Conservation (phyloP, 2,888 invertebrate genomes). For the Pristionchus mayeri region DNA sequence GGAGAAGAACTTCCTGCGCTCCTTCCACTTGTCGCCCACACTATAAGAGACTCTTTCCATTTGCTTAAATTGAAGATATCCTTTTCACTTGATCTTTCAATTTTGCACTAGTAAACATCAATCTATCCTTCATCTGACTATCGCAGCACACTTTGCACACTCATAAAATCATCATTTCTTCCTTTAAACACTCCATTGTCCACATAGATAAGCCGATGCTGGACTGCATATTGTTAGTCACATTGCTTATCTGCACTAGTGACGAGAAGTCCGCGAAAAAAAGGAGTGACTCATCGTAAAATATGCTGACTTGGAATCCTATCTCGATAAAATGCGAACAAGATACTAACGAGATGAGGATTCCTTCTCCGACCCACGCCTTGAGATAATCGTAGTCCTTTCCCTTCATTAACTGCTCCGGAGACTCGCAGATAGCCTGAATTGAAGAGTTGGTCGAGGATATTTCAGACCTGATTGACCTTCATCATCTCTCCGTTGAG, state of each 20-base stretch:
- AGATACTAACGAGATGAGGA: constrained; percentile 77
- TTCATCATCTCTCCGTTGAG: constrained; percentile 33
- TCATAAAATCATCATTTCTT: not conserved
- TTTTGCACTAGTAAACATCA: too few relatives aligned
- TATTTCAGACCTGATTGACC: not conserved
- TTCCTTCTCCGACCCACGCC: constrained; percentile 78
- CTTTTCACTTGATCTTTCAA: too few relatives aligned
- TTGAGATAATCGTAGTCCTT: constrained; percentile 77
- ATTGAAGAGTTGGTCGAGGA: not conserved
- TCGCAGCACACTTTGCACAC: constrained; percentile 15
- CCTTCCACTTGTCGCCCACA: constrained; percentile 37
- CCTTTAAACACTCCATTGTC: too few relatives aligned
- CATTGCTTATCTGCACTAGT: not conserved
- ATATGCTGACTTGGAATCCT: too few relatives aligned
- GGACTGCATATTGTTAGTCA: not conserved
- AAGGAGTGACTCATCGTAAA: too few relatives aligned
- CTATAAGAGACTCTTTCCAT: too few relatives aligned
- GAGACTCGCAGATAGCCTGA: constrained; percentile 67
- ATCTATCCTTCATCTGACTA: too few relatives aligned
- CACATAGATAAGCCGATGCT: not conserved
- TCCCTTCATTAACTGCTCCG: constrained; percentile 74
- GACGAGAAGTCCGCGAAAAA: not conserved
- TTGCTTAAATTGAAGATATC: constrained; percentile 49
- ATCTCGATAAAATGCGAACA: too few relatives aligned
- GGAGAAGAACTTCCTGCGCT: constrained; percentile 17